Conservation (phyloP, 2,797 vertebrate species). For the Phoeniculus purpureus region DNA sequence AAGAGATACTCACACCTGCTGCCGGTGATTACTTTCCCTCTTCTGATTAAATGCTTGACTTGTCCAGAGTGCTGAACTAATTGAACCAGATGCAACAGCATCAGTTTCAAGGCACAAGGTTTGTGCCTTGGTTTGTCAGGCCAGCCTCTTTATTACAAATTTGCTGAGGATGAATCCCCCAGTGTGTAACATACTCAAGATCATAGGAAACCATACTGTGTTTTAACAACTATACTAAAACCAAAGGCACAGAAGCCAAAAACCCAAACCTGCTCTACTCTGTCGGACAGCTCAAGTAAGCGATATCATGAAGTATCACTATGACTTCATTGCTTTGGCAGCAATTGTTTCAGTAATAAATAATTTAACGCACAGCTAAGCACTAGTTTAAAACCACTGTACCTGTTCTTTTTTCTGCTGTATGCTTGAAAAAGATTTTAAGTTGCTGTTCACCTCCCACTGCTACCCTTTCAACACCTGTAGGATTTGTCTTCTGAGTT, state of each 20-base stretch:
- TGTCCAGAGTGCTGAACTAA: constrained; percentile 31
- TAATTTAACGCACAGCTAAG: background rate
- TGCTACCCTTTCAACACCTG: background rate
- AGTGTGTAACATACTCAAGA: background rate
- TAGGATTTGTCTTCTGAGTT: background rate
- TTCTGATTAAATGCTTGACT: constrained; percentile 36
- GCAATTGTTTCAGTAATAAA: background rate
- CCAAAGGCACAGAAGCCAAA: no score
- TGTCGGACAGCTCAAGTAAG: background rate
- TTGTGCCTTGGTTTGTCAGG: background rate
- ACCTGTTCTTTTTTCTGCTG: background rate
- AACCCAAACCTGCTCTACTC: background rate
- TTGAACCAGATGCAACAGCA: background rate
- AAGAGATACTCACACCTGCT: background rate
- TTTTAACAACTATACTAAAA: background rate
- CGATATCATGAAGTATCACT: background rate
- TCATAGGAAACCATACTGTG: background rate
- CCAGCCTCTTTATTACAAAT: background rate
- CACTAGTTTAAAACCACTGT: background rate
- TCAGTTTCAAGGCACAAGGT: background rate
- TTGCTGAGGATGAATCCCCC: background rate
- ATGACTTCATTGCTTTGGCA: background rate
- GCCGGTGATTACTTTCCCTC: background rate
- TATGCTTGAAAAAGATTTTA: background rate
- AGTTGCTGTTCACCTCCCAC: background rate